Evolutionary conservation across 1,140 invertebrate genomes (phyloP), one percentile per base, ranked within the genome.

Genomic region (Chironomus striatipennis): DNA sequence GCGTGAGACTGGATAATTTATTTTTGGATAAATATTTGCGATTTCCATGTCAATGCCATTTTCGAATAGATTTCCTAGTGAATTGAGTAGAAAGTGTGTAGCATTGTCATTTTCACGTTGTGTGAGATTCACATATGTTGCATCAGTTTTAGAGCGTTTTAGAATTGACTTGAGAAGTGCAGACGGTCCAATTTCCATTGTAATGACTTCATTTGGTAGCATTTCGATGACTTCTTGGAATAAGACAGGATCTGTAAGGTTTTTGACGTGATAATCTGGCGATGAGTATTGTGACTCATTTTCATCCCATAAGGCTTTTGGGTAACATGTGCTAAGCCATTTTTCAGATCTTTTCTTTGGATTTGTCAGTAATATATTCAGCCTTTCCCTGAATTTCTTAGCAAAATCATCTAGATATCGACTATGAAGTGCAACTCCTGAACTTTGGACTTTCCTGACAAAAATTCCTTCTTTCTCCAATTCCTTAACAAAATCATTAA

Each of bases 201-300:
- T 34, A 34, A 34, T 34, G 24, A 34, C 85, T 77, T 91, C 91
- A 80, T 97, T 95, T 1, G 97, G 96, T 18, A 95, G 95, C 76
- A 98, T 89, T 86, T 99, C 97, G 77, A 99, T 89, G 24, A 92
- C 88, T 79, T 96, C 94, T 76, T 91, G 86, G 85, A 93, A 94
- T 0, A 92, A 83, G 10, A 94, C 92, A 3, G 92, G 92, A 43
- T 92, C 94, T 10, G 97, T 85, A 47, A 98, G 85, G 83, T 99
- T 99, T 85, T 98, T 98, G 0, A 97, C 95, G 81, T 97, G 94
- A 83, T 99, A 99, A 20, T 91, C 93, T 7, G 94, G 90, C 65
- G 94, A 96, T 47, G 93, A 96, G 74, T 89, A 84, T 79, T 90
- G 87, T 0, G 95, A 93, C 77, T 94, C 78, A 0, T 90, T 86